Percentiles rank a stretch among this genome's conserved stretches.
phyloP scores from a whole-genome alignment of 2,888 invertebrate genomes.

The Sinhomidia bicolor region DNA sequence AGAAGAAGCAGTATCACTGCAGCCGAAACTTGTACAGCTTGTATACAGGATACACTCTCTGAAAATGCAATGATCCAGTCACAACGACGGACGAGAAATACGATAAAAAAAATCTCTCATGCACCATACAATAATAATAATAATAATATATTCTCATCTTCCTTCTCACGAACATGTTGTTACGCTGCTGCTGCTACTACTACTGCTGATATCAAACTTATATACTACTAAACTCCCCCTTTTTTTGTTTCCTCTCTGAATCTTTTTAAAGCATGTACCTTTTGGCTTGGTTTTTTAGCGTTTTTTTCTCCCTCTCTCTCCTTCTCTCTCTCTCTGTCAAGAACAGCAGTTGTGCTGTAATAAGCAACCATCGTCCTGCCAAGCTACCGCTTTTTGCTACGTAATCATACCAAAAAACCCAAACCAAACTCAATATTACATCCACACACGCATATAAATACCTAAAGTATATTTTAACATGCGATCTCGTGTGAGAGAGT shows the following conservation, averaged over 20 bases:
- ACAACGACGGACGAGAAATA: background rate
- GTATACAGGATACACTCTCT: background rate
- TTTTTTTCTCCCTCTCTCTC: background rate
- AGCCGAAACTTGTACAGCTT: background rate
- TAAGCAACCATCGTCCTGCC: background rate
- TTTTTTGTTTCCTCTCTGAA: background rate
- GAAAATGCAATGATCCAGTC: slow-evolving; percentile 30
- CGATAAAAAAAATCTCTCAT: background rate
- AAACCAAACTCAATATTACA: background rate
- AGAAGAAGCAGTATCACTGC: background rate
- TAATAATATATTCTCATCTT: background rate
- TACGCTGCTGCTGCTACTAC: background rate
- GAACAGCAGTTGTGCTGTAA: background rate
- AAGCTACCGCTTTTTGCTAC: background rate
- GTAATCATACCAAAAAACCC: background rate
- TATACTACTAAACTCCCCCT: slow-evolving; percentile 30
- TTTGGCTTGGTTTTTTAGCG: background rate
- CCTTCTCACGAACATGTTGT: slow-evolving; percentile 1
- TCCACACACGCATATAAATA: slow-evolving; percentile 18
- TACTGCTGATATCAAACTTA: background rate
- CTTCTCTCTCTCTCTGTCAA: background rate
- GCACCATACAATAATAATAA: background rate
- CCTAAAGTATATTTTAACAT: slow-evolving; percentile 40
- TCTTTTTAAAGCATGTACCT: slow-evolving; percentile 2
- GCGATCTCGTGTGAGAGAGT: slow-evolving; percentile 17